Conservation (phyloP, 2,888 invertebrate genomes). For the Eristalis intricaria region DNA sequence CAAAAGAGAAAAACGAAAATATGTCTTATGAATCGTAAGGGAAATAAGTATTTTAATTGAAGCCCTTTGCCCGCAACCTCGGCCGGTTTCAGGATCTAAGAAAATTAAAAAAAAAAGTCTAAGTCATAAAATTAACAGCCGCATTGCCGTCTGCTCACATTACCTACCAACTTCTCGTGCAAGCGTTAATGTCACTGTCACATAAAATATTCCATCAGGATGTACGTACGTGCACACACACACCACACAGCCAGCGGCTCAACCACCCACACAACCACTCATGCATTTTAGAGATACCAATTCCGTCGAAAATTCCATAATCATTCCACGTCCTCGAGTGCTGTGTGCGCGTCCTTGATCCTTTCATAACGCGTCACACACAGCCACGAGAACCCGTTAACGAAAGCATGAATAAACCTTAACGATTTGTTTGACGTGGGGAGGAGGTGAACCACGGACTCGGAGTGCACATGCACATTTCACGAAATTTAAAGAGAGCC, state of each 20-base stretch:
- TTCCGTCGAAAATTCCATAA: not conserved
- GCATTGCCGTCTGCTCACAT: no score
- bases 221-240: not conserved
- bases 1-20: no score
- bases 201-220: not conserved
- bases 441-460: not conserved
- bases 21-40: no score
- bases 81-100: no score
- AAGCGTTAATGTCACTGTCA: not conserved
- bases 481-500: constrained; percentile 29
- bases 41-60: no score
- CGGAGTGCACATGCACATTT: not conserved
- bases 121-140: no score
- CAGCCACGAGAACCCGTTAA: constrained; percentile 29
- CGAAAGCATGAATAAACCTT: constrained; percentile 19
- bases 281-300: not conserved
- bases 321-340: not conserved
- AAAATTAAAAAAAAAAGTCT: no score
- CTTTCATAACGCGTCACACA: not conserved
- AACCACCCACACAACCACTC: not conserved
- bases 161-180: not conserved
- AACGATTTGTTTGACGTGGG: not conserved
- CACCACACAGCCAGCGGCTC: not conserved
- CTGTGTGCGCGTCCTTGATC: not conserved
- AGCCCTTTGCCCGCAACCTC: no score